Base-by-base conservation (phyloP, 2,888 invertebrate species). In the Drosophila pseudotalamancana region DNA sequence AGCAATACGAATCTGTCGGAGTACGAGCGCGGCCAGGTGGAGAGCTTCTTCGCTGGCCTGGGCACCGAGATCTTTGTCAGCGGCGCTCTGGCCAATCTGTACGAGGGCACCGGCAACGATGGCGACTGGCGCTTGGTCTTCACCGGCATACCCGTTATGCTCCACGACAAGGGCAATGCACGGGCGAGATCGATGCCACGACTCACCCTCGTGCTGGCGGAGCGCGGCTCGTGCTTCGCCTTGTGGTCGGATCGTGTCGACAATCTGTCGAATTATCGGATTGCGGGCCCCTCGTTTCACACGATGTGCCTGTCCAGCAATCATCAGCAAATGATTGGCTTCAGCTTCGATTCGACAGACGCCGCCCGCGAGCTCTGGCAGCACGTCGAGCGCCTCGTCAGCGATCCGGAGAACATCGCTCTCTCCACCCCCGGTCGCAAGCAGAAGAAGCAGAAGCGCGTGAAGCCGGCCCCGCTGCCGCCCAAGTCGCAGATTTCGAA, bases 161-260 rank as follows among this genome's bases (percentile, higher is more conserved):
- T 97, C 5, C 92, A 96, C 61, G 96, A 97, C 91, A 93, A 94
- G 35, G 97, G 96, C 0, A 95, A 95, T 83, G 95, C 95, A 9
- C 92, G 94, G 54, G 93, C 95, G 16, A 92, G 96, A 57, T 92
- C 93, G 65, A 94, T 94, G 80, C 93, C 95, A 25, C 93, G 94
- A 19, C 94, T 96, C 9, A 94, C 95, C 70, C 93, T 96, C 34
- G 93, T 95, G 3, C 90, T 96, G 48, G 95, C 96, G 2, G 96
- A 96, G 89, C 93, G 95, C 27, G 96, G 96, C 12, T 95, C 96
- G 1, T 95, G 96, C 56, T 96, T 97, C 90, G 94, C 95, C 55
- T 91, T 97, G 18, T 97, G 96, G 96, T 93, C 94, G 74, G 96
- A 97, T 90, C 94, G 94, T 45, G 95, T 97, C 76, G 96, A 96